Evolutionary conservation across 2,888 invertebrate species (phyloP), one percentile per base, ranked within the genome.

Genomic region (Tromatobia lineatoria): DNA sequence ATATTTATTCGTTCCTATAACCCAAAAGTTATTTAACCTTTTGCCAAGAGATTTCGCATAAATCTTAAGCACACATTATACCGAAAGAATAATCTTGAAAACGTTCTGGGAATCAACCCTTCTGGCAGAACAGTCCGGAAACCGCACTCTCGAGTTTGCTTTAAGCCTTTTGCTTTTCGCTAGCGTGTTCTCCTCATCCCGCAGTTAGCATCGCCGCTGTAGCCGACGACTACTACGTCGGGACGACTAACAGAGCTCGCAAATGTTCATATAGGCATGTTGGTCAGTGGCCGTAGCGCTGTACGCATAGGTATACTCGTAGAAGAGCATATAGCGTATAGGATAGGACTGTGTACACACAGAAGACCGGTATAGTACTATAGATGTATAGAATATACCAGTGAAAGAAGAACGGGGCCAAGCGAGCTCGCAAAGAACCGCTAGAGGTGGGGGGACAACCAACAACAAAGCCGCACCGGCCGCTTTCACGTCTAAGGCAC

Each of bases 381-480:
- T 50, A 42, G 42, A 23, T 25, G 50, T 38, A 50, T 25, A 64
- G 52, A 66, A 67, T 67, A 74, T 45, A 67, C 34, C 67, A 61
- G 67, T 74, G 80, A 80, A 80, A 66, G 74, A 80, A 74, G 80
- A 80, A 80, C 80, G 80, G 74, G 80, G 80, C 80, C 80, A 80
- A 80, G 67, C 76, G 81, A 69, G 80, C 70, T 70, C 61, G 29
- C 69, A 69, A 70, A 75, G 75, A 74, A 59, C 47, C 38, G 45
- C n/a, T 57, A 11, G 69, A 38, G 45, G 45, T 45, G 75, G 70
- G 10, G 34, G n/a, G 18, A n/a, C 34, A 64, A 75, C 38, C 70
- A 61, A 64, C 81, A 77, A 83, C 82, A 83, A 86, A 86, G 83
- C 82, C 76, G 80, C 76, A 82, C 75, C 74, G 78, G 75, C 80